Evolutionary conservation across 2,797 vertebrate genomes (phyloP).

Genomic region (Hyperoplus lanceolatus): DNA sequence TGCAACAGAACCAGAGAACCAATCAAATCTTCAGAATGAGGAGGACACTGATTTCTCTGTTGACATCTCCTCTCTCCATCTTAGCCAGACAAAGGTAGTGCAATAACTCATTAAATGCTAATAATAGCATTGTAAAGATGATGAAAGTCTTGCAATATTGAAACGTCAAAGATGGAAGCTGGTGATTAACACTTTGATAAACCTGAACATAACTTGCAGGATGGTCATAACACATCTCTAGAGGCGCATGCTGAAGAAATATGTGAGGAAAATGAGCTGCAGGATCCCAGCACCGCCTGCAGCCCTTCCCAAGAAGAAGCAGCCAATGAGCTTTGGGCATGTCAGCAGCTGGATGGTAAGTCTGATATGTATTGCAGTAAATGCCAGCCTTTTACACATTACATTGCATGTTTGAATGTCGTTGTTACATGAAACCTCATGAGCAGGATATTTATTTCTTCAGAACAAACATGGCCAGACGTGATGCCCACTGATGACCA

Average conservation of each 20-base stretch:
- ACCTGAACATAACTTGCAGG: constrained; percentile 34
- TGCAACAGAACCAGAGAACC: constrained; percentile 50
- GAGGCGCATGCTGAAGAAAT: constrained; percentile 51
- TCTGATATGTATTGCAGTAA: neutral
- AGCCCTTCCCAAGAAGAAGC: constrained; percentile 34
- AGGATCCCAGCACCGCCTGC: constrained; percentile 23
- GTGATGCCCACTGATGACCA: constrained; percentile 44
- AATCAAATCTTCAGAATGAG: constrained; percentile 24
- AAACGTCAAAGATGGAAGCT: neutral
- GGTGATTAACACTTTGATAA: neutral
- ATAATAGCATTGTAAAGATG: neutral
- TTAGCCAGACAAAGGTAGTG: constrained; percentile 55
- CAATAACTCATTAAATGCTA: neutral
- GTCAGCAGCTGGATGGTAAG: constrained; percentile 56
- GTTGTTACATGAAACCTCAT: neutral
- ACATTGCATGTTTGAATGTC: neutral
- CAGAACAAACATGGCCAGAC: constrained; percentile 59
- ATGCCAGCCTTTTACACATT: neutral
- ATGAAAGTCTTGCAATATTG: neutral
- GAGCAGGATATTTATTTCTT: constrained; percentile 23
- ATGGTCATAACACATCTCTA: constrained; percentile 24
- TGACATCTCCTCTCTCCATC: constrained; percentile 54
- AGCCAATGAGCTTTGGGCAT: constrained; percentile 26
- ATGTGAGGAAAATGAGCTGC: constrained; percentile 37
- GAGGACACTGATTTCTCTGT: constrained; percentile 37